A percentile compares a stretch with the other conserved stretches of the same genome.
Conservation (phyloP, 2,113 vertebrate species). For the Passer montanus region DNA sequence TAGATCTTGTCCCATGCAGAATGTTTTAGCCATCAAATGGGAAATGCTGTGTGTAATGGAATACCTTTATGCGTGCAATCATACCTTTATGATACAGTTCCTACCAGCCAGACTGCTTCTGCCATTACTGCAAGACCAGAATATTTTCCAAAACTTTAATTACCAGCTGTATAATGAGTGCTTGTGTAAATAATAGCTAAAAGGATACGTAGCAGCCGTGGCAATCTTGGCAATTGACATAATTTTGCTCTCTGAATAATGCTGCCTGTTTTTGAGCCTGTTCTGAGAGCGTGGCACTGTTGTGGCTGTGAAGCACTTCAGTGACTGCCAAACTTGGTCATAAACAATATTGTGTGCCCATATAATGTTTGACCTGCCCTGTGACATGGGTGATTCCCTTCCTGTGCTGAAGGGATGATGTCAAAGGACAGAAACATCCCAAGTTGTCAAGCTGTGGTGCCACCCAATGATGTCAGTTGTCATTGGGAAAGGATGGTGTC, state of each 20-base stretch:
- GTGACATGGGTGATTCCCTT: background rate
- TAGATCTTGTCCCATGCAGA: background rate
- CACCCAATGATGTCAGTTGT: background rate
- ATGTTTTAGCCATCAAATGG: background rate
- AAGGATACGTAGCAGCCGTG: background rate
- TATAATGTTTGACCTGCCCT: background rate
- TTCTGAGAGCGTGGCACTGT: background rate
- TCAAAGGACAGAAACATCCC: background rate
- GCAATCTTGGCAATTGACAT: background rate
- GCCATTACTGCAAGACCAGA: background rate
- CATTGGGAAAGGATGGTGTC: background rate
- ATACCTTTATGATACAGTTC: background rate
- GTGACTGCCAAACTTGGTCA: background rate
- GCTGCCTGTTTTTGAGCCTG: background rate
- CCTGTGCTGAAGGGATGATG: background rate
- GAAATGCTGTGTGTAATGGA: background rate
- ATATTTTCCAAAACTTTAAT: background rate
- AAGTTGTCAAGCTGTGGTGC: background rate
- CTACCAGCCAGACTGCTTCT: background rate
- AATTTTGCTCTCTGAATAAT: background rate
- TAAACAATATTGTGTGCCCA: accelerated
- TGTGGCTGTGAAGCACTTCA: background rate
- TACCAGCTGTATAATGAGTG: background rate
- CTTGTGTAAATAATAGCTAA: background rate
- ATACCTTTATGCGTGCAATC: background rate